Base-by-base conservation (phyloP, 1,140 invertebrate species). In the Apis cerana region DNA sequence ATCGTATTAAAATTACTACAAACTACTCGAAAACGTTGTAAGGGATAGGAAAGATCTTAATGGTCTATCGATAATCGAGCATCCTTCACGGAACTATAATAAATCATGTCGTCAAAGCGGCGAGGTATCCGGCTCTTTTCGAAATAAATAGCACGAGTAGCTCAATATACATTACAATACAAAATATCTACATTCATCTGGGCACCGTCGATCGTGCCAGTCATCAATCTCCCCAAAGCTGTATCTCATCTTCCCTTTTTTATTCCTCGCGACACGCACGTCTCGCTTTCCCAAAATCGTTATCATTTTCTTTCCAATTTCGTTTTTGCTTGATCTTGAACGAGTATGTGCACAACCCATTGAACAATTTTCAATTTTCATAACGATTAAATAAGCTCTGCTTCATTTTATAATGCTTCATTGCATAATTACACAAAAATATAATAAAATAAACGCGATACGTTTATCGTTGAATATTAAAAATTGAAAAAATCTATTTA, bases 261-360 rank as follows among this genome's bases (percentile, higher is more conserved):
- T 59, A 76, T 81, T 68, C 64, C 62, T 15, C 10, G 43, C 64
- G 56, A 76, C 80, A 81, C 62, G 72, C 72, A 19, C 33, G 11
- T 12, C 62, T 15, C 48, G 23, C 23, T 12, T 61, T 68, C 54
- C 19, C 15, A n/a, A 62, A 70, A 61, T 43, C 58, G 50, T 33
- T 72, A 72, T 79, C 82, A 43, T 52, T 43, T 52, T 59, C 71
- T 48, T 62, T 52, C 65, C 85, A 80, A 86, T 87, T 79, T 83
- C 75, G 70, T 13, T 19, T 62, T 43, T 69, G 48, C 74, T 86
- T 86, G 80, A 80, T 75, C 82, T 83, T 82, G 65, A 61, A 68
- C 54, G 61, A 68, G 85, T 43, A 87, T 83, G 72, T 43, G 33
- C 33, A 43, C 7, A 86, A 83, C 80, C 65, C 71, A 75, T 83